Base-by-base conservation (phyloP, 2,113 vertebrate genomes). In the Strix aluco region DNA sequence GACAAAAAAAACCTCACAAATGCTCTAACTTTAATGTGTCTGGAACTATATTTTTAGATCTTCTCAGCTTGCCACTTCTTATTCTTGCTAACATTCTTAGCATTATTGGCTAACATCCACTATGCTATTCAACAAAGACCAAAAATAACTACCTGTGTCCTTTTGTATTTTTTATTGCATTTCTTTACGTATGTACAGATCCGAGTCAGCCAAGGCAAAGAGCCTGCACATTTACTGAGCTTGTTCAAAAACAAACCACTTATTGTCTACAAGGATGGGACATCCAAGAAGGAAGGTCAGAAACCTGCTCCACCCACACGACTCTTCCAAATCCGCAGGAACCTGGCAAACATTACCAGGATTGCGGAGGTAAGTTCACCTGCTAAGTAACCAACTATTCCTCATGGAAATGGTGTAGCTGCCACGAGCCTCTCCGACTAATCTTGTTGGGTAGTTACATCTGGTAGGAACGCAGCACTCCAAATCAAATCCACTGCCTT, bases 161-260 rank as follows among this genome's bases (percentile, higher is more conserved):
- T 91, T 77, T 86, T 44, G 44, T 81, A 88, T 90, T 82, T 55
- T 66, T 42, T 69, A 54, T 16, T 92, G 21, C 30, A 20, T 93
- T 93, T 78, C 59, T 91, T 77, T 80, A 72, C 4, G 0, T 71
- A n/a, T 5, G 25, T 77, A 52, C 94, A 99, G 99, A 98, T 99
- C 44, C 97, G 99, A 74, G 99, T 99, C 83, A 98, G 98, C 70
- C 99, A 99, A 97, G 99, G 99, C 61, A 99, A 99, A 97, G 99
- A 99, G 77, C 99, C 99, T 34, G 78, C 97, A 34, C 99, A 99
- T 92, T 97, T 99, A 90, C 97, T 99, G 81, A 99, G 99, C 92
- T 97, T 99, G 94, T 99, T 99, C 96, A 99, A 98, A 98, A 95
- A 97, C 46, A 99, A 98, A 58, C 99, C 99, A 2, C 98, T 99